Conservation (phyloP, 2,113 vertebrate species). For the Garra rufa region DNA sequence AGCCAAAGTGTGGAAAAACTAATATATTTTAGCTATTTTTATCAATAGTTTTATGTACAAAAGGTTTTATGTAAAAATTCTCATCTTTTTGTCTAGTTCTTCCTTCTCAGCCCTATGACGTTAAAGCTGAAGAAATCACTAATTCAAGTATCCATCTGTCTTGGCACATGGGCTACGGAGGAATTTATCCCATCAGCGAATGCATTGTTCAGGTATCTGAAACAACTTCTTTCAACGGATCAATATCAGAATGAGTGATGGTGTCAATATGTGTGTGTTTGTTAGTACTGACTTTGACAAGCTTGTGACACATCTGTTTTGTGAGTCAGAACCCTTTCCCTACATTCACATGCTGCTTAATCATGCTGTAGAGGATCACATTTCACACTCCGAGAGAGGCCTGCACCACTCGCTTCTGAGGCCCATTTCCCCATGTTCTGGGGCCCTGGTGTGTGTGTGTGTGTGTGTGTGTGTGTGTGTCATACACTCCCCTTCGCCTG, state of each 20-base stretch:
- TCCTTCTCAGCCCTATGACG: slow-evolving; percentile 72
- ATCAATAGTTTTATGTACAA: background rate
- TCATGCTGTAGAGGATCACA: slow-evolving; percentile 61
- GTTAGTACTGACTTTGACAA: background rate
- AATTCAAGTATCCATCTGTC: slow-evolving; percentile 74
- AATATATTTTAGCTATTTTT: background rate
- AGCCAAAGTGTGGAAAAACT: background rate
- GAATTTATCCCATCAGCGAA: slow-evolving; percentile 76
- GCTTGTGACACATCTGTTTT: slow-evolving; percentile 17
- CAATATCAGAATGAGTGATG: background rate
- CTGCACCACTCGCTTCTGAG: slow-evolving; percentile 59
- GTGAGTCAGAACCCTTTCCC: background rate
- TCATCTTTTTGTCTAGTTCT: slow-evolving; percentile 73
- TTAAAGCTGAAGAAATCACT: slow-evolving; percentile 70
- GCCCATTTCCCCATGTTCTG: slow-evolving; percentile 24
- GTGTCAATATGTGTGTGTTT: background rate
- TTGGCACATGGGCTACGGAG: slow-evolving; percentile 83
- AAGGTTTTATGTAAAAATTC: background rate
- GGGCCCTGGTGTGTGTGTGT: background rate
- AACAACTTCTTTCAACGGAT: background rate
- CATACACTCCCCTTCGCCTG: slow-evolving; percentile 57
- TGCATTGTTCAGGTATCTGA: slow-evolving; percentile 84
- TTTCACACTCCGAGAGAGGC: slow-evolving; percentile 75
- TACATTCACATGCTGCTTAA: slow-evolving; percentile 26
- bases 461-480: slow-evolving; percentile 25